Conservation (phyloP, 2,797 vertebrate species). For the Sebastes vulpes region DNA sequence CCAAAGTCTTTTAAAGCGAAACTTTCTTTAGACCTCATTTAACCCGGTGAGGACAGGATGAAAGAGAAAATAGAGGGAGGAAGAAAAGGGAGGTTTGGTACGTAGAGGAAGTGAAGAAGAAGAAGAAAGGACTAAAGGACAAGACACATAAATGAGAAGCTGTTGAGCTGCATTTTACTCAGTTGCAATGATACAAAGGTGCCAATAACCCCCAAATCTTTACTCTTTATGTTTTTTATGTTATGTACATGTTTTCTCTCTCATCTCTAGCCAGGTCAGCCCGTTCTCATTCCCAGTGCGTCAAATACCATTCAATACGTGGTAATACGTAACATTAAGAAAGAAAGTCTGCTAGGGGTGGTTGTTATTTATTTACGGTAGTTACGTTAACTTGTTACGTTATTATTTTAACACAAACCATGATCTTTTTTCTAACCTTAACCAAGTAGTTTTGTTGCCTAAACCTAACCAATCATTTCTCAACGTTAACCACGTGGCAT, state of each 20-base stretch:
- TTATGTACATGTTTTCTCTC: not conserved
- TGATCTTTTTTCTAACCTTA: too few species aligned
- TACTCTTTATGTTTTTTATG: not conserved
- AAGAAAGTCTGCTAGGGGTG: too few species aligned
- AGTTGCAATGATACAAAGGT: not conserved
- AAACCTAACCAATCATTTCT: too few species aligned
- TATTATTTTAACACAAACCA: too few species aligned
- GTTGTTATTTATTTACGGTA: too few species aligned
- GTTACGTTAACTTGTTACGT: too few species aligned
- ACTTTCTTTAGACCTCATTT: constrained; percentile 48
- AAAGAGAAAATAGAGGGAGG: not conserved
- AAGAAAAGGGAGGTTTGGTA: not conserved
- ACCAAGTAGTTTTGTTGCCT: too few species aligned
- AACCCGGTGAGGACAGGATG: constrained; percentile 9
- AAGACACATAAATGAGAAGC: not conserved
- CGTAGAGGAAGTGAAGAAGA: not conserved
- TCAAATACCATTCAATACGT: too few species aligned
- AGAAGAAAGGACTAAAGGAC: not conserved
- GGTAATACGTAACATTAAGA: too few species aligned
- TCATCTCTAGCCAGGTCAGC: not conserved
- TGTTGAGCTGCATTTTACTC: not conserved
- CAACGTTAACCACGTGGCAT: too few species aligned
- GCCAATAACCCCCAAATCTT: not conserved
- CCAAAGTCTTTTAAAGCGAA: constrained; percentile 23
- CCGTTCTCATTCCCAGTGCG: too few species aligned